Percentiles rank a stretch among this genome's conserved stretches.
phyloP scores from a whole-genome alignment of 2,113 vertebrate species.

The Entomyzon cyanotis region DNA sequence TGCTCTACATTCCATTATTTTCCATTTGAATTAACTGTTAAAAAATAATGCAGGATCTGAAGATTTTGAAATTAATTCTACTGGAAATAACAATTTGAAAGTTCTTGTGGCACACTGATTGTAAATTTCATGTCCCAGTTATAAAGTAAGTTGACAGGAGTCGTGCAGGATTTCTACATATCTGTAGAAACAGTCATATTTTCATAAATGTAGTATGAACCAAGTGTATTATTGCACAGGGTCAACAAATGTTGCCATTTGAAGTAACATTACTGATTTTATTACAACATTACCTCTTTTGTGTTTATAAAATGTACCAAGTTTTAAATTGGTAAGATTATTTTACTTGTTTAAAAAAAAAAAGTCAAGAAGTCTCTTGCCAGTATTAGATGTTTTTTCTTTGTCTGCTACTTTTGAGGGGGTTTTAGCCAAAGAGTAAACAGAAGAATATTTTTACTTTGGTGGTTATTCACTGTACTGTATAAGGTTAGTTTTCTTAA shows the following conservation, averaged over 20 bases:
- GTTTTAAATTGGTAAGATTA: slow-evolving; percentile 74
- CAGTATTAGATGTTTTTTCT: slow-evolving; percentile 78
- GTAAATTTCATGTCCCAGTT: slow-evolving; percentile 70
- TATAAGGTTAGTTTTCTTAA: slow-evolving; percentile 46
- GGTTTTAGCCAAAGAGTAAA: slow-evolving; percentile 93
- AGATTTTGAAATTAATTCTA: slow-evolving; percentile 53
- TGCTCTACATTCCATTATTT: slow-evolving; percentile 57
- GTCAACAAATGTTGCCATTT: slow-evolving; percentile 76
- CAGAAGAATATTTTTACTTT: slow-evolving; percentile 74
- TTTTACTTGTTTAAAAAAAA: slow-evolving; percentile 69
- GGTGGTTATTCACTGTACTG: slow-evolving; percentile 68
- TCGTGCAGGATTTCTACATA: slow-evolving; percentile 53
- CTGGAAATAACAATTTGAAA: slow-evolving; percentile 49
- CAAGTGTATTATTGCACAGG: slow-evolving; percentile 80
- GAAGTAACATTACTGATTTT: slow-evolving; percentile 78
- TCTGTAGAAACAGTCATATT: slow-evolving; percentile 65
- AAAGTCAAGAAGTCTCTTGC: slow-evolving; percentile 52
- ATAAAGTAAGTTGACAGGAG: slow-evolving; percentile 59
- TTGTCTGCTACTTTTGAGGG: slow-evolving; percentile 73
- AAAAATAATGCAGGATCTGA: slow-evolving; percentile 53
- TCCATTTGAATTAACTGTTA: slow-evolving; percentile 59
- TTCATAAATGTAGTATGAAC: slow-evolving; percentile 68
- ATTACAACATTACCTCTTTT: slow-evolving; percentile 85
- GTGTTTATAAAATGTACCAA: slow-evolving; percentile 76
- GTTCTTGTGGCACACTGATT: slow-evolving; percentile 72